phyloP scores from a whole-genome alignment of 1,140 invertebrate species.

The Batillaria attramentaria region DNA sequence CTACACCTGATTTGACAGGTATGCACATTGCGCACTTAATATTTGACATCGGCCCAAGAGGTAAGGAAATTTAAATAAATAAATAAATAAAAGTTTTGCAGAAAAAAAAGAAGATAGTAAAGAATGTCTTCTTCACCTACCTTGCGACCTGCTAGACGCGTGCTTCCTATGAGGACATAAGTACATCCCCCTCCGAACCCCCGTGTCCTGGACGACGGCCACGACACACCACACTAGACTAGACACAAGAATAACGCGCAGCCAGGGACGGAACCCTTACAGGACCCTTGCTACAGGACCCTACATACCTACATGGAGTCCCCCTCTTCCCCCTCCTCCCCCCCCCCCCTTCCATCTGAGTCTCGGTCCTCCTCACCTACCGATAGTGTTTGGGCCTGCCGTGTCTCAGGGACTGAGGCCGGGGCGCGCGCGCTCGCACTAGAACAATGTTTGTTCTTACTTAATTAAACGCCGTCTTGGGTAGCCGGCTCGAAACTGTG shows the following conservation, averaged over 20 bases:
- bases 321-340: not conserved
- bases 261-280: no score
- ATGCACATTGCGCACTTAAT: not conserved
- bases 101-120: no score
- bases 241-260: no score
- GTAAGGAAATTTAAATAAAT: not conserved
- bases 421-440: not conserved
- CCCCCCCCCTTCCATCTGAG: not conserved
- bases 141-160: not conserved
- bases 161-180: constrained; percentile 10
- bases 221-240: not conserved
- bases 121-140: no score
- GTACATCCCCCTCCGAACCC: constrained; percentile 21
- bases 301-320: constrained; percentile 14
- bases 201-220: not conserved
- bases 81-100: not conserved
- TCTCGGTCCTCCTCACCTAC: not conserved
- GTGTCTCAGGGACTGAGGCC: not conserved
- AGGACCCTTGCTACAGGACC: no score
- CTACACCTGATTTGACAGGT: not conserved
- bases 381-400: not conserved
- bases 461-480: constrained; percentile 28
- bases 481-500: constrained; percentile 9
- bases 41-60: not conserved
- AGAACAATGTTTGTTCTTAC: constrained; percentile 33